Conservation (phyloP, 2,797 vertebrate genomes). For the Silurus aristotelis region DNA sequence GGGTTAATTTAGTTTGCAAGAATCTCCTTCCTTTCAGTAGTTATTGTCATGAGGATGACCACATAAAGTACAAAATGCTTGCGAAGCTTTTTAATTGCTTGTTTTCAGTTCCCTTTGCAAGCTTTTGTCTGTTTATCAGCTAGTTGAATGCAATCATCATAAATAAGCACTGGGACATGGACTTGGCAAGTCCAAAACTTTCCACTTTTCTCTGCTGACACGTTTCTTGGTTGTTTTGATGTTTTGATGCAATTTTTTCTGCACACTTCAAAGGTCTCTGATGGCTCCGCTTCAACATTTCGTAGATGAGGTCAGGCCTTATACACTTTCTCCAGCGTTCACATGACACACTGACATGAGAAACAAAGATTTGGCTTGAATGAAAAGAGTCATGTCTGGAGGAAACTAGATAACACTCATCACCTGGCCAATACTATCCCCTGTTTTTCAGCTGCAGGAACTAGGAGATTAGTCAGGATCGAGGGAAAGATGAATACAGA, state of each 20-base stretch:
- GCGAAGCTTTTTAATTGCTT: background rate
- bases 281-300: background rate
- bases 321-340: background rate
- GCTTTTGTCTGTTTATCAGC: background rate
- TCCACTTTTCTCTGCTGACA: conserved; percentile 21
- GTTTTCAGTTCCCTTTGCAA: conserved; percentile 26
- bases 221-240: conserved; percentile 15
- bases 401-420: too few species aligned
- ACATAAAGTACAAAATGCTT: background rate
- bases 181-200: conserved; percentile 38
- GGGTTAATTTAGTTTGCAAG: background rate
- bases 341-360: background rate
- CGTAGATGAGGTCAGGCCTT: background rate
- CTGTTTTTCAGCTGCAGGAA: too few species aligned
- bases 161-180: conserved; percentile 20
- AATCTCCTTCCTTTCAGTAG: background rate
- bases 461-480: too few species aligned
- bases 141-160: background rate
- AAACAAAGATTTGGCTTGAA: too few species aligned
- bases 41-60: background rate
- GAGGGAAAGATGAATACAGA: too few species aligned
- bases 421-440: too few species aligned
- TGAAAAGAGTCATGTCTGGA: too few species aligned
- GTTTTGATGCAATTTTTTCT: background rate
- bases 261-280: background rate